Percentiles rank a stretch among this genome's conserved stretches.
Evolutionary conservation across 1,140 invertebrate species (phyloP).

Genomic region (Tetragnatha versicolor): DNA sequence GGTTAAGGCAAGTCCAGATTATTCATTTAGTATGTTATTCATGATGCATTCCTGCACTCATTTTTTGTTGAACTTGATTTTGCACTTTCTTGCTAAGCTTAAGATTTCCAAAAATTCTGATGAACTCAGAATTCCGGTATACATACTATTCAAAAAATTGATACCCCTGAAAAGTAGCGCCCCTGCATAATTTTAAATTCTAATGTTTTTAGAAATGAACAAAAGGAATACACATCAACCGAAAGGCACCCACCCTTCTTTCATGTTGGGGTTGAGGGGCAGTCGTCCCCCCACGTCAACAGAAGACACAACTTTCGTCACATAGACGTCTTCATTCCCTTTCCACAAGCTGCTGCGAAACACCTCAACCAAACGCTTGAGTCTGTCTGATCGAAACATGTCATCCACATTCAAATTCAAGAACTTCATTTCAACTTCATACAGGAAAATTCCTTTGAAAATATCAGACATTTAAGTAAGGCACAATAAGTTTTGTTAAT

Average conservation of each 20-base stretch:
- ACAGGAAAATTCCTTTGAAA: constrained; percentile 66
- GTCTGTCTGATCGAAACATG: constrained; percentile 73
- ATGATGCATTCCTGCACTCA: too few relatives aligned
- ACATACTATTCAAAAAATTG: too few relatives aligned
- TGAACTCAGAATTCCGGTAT: too few relatives aligned
- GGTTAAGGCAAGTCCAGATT: too few relatives aligned
- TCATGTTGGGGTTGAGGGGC: constrained; percentile 80
- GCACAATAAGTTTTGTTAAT: not conserved
- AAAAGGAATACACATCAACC: not conserved
- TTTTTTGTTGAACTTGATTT: too few relatives aligned
- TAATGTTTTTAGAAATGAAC: too few relatives aligned
- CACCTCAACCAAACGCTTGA: constrained; percentile 76
- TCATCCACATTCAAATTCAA: constrained; percentile 87
- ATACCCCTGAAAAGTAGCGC: too few relatives aligned
- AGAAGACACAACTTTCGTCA: constrained; percentile 83
- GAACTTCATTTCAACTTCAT: constrained; percentile 85
- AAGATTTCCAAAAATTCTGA: too few relatives aligned
- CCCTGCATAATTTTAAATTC: too few relatives aligned
- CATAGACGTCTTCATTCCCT: constrained; percentile 73
- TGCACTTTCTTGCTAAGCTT: too few relatives aligned
- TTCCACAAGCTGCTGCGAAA: constrained; percentile 70
- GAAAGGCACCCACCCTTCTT: constrained; percentile 76
- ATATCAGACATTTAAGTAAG: too few relatives aligned
- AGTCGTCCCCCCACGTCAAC: constrained; percentile 81
- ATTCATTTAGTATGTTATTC: too few relatives aligned